phyloP scores from a whole-genome alignment of 2,888 invertebrate species.

The Epinotia bilunana region DNA sequence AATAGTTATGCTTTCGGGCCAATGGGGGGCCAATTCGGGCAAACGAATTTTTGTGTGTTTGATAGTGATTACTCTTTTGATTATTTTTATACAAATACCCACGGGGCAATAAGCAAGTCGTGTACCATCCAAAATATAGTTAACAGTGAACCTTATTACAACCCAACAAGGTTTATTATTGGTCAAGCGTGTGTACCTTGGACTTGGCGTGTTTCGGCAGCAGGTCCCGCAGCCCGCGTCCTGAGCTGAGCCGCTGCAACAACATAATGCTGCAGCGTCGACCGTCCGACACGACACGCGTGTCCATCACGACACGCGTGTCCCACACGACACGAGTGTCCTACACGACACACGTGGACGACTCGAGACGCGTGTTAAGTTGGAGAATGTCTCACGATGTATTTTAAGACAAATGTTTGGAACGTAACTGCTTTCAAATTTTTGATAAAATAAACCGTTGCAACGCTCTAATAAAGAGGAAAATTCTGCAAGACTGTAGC shows the following conservation, averaged over 20 bases:
- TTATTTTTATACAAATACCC: not conserved
- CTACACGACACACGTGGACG: not conserved
- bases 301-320: not conserved
- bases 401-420: not conserved
- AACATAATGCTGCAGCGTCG: conserved; percentile 52
- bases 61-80: no score
- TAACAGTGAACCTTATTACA: not conserved
- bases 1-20: no score
- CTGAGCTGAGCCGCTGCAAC: conserved; percentile 75
- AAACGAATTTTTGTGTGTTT: no score
- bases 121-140: not conserved
- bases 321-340: not conserved
- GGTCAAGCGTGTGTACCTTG: conserved; percentile 63
- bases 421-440: not conserved
- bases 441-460: no score
- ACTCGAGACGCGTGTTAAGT: not conserved
- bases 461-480: no score
- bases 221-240: conserved; percentile 68
- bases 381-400: not conserved
- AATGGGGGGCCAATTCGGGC: no score
- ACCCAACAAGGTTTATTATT: not conserved
- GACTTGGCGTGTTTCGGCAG: conserved; percentile 68
- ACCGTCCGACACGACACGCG: not conserved
- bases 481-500: no score
- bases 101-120: not conserved